A percentile compares a stretch with the other conserved stretches of the same genome.
Conservation (phyloP, 2,113 vertebrate species). For the Bubo scandiacus region DNA sequence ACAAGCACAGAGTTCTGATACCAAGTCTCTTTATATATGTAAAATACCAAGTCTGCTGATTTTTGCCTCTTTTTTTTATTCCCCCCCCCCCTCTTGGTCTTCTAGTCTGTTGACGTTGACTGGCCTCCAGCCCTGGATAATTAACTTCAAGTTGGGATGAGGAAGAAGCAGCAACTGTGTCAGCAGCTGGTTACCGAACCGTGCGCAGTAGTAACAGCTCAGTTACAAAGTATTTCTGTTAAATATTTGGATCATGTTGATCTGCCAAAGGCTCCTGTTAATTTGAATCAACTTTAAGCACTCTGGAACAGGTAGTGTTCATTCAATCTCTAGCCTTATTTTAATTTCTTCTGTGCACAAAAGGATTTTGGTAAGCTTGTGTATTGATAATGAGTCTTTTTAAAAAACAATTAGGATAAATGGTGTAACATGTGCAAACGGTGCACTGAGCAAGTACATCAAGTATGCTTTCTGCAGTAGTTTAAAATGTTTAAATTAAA, state of each 20-base stretch:
- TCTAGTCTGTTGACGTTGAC: constrained; percentile 94
- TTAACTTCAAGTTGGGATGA: constrained; percentile 48
- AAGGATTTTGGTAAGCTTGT: neutral
- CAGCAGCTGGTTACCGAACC: neutral
- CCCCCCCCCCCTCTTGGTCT: neutral
- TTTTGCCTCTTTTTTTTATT: neutral
- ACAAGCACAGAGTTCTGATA: neutral
- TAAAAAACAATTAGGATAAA: neutral
- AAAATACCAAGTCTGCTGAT: neutral
- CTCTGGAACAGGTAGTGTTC: constrained; percentile 28
- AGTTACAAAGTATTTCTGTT: constrained; percentile 1
- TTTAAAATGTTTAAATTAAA: neutral
- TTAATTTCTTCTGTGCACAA: neutral
- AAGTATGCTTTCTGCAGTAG: neutral
- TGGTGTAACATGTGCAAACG: neutral
- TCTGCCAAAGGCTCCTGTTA: constrained; percentile 28
- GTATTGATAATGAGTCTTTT: neutral
- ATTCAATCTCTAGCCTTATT: neutral
- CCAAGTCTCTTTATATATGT: neutral
- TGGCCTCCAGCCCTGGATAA: constrained; percentile 91
- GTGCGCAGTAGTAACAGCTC: neutral
- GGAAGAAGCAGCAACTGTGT: neutral
- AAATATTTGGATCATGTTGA: constrained; percentile 72
- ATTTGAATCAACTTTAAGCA: neutral
- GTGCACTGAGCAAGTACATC: neutral